phyloP scores from a whole-genome alignment of 2,888 invertebrate species.

The Mimumesa dahlbomi region DNA sequence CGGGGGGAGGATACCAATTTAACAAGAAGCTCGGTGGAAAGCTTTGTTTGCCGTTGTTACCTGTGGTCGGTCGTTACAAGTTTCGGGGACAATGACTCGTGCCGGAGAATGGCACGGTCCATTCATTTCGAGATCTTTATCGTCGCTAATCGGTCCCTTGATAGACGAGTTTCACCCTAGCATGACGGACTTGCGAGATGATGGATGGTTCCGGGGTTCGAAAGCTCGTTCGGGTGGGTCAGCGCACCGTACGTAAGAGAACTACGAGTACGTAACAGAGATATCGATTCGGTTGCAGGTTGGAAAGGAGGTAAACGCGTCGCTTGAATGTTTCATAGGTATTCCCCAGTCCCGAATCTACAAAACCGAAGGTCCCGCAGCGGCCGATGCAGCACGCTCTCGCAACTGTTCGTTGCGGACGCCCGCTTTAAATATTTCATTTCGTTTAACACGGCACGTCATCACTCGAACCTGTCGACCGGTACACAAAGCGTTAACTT shows the following conservation, averaged over 20 bases:
- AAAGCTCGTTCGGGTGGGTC: constrained; percentile 39
- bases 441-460: constrained; percentile 37
- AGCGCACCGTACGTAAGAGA: constrained; percentile 42
- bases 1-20: constrained; percentile 6
- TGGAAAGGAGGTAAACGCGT: constrained; percentile 31
- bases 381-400: neutral
- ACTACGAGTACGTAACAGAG: constrained; percentile 28
- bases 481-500: constrained; percentile 24
- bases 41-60: constrained; percentile 7
- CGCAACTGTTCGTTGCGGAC: neutral
- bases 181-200: constrained; percentile 59
- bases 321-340: constrained; percentile 35
- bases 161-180: constrained; percentile 52
- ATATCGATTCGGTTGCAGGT: constrained; percentile 48
- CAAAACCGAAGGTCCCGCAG: constrained; percentile 19
- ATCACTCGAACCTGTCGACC: constrained; percentile 23
- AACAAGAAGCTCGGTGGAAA: constrained; percentile 12
- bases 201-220: constrained; percentile 53
- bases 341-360: neutral
- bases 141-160: constrained; percentile 66
- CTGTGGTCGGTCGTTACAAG: constrained; percentile 26
- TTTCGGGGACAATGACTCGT: constrained; percentile 45
- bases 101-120: constrained; percentile 57
- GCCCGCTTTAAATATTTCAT: constrained; percentile 59
- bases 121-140: constrained; percentile 66